Evolutionary conservation across 2,797 vertebrate species (phyloP), one percentile per base, ranked within the genome.

Genomic region (Parauchenoglanis ngamensis): DNA sequence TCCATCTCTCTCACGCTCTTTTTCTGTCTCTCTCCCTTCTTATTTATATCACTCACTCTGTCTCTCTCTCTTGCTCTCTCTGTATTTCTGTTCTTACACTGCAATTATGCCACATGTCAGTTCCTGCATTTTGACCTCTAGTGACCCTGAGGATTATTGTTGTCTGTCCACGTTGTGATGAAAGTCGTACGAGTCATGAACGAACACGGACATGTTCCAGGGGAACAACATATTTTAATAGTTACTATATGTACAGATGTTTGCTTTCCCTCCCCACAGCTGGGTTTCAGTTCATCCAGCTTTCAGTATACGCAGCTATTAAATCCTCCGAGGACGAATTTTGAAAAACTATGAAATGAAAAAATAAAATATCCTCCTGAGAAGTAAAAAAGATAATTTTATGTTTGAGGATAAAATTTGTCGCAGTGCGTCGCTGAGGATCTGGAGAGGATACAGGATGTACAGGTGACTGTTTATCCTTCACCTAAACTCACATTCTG

Each of bases 231-330:
- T 54, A 17, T 77, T 31, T 28, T 54, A 77, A 4, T 13, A 46
- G 10, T 49, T n/a, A 25, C n/a, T 75, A 75, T 54, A 76, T 76
- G n/a, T 54, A 79, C 77, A 57, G 54, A 79, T 79, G 77, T 79
- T 79, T 8, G 23, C 11, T 40, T 79, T 40, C 10, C 77, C 31
- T 40, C 54, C 23, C 28, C 54, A 79, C 77, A 79, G 54, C 54
- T 59, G 77, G 10, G 4, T 57, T 79, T 79, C 4, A 40, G 54
- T 57, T 79, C 19, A 79, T 59, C 19, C 77, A 40, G 19, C 54
- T 79, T 12, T 79, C 54, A 40, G 54, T 57, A 35, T 59, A 79
- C 46, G 44, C 1, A 6, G 8, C 0, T 13, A 1, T 56, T 56
- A 59, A 57, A 35, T 79, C 54, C 28, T 11, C 7, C 12, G 28